phyloP scores from a whole-genome alignment of 2,797 vertebrate genomes.

The Phyllotis vaccarum region DNA sequence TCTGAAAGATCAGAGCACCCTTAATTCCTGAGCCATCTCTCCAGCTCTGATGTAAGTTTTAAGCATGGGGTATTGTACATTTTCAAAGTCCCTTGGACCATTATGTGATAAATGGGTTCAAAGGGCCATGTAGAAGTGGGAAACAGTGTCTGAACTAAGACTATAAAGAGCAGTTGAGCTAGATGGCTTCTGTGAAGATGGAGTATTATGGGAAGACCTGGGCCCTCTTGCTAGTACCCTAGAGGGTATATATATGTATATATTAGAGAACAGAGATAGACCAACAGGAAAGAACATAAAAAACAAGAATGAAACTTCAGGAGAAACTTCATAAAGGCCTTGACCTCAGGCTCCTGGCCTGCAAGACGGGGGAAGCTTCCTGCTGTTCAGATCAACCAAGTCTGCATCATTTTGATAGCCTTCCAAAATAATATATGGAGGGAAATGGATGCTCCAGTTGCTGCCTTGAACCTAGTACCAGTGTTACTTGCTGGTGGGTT shows the following conservation, averaged over 20 bases:
- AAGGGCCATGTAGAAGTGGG: neutral
- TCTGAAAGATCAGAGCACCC: neutral
- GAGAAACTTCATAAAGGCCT: neutral
- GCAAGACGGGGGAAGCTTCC: neutral
- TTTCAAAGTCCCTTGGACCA: neutral
- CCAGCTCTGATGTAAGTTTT: neutral
- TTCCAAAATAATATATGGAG: neutral
- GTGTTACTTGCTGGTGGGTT: neutral
- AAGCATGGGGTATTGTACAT: neutral
- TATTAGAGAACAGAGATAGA: neutral
- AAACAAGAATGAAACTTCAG: neutral
- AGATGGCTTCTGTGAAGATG: neutral
- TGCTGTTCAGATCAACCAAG: neutral
- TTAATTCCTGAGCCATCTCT: neutral
- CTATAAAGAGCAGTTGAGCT: neutral
- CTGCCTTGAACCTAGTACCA: neutral
- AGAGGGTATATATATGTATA: neutral
- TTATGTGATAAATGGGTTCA: neutral
- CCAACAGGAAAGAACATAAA: neutral
- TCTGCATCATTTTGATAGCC: neutral
- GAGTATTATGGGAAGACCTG: neutral
- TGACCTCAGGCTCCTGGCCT: neutral
- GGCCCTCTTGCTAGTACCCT: neutral
- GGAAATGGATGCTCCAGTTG: neutral
- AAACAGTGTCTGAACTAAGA: neutral